Base-by-base conservation (phyloP, 2,888 invertebrate genomes). In the Nysson spinosus region DNA sequence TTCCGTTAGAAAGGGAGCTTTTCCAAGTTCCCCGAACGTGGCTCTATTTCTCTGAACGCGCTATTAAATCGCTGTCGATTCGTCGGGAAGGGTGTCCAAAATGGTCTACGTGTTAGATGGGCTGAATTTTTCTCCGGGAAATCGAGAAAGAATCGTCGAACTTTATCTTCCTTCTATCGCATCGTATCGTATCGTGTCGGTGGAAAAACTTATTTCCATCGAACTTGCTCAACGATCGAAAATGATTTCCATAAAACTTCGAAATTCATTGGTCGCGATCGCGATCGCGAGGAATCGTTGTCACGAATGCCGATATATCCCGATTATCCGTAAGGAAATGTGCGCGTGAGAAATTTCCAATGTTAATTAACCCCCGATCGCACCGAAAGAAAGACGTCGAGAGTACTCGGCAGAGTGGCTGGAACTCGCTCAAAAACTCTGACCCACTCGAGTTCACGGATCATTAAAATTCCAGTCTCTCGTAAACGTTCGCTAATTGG, bases 401-500 rank as follows among this genome's bases (percentile, higher is more conserved):
- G 40, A 20, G 11, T 12, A 24, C 19, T 16, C 16, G 0, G n/a
- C 12, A 2, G 0, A n/a, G 43, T 43, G 17, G 16, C 16, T 30
- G 30, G 28, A 35, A 39, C 19, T 19, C 14, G 49, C 20, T 39
- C 9, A 35, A 50, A 44, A 61, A 17, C 24, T 47, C 32, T 16
- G 46, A 35, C 30, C 22, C 4, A 52, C 61, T 52, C 46, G 46
- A 69, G 63, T 58, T 51, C 58, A 34, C 65, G 42, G 66, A 61
- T 75, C 75, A 61, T 75, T 77, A 73, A 72, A 71, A 71, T 69
- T 62, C 60, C 55, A 60, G 68, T 61, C 63, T 37, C 39, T 62
- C 71, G 60, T 66, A 71, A 78, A 54, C 47, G 57, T 17, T 28
- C 50, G 63, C 63, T 78, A 75, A 75, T 77, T 73, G 72, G 60